Evolutionary conservation across 2,797 vertebrate genomes (phyloP), one percentile per base, ranked within the genome.

Genomic region (Potorous gilbertii): DNA sequence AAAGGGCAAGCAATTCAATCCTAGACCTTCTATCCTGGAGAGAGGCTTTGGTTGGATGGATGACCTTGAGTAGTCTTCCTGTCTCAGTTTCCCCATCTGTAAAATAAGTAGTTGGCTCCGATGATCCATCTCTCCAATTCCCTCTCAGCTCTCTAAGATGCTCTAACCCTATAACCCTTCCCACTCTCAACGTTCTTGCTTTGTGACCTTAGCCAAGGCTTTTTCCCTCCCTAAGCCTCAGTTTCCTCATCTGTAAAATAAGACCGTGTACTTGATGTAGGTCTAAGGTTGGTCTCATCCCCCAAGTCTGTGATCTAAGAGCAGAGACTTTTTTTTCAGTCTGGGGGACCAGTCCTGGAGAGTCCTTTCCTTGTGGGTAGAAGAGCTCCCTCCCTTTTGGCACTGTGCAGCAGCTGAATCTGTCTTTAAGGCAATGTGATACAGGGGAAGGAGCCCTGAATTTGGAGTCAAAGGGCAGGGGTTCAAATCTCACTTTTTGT

Each of bases 1-100:
- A n/a, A 34, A 40, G n/a, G 74, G 40, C 3, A 10, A 50, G 28
- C 24, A 4, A 81, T 87, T 50, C 74, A 97, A 96, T 97, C 95
- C 95, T 97, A 21, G 50, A 87, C n/a, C 94, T 95, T 55, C 55
- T 54, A 92, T 93, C 91, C 94, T 52, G 9, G 12, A 27, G 27
- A 91, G n/a, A 87, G 55, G 14, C n/a, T 50, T 87, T 50, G 74
- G 8, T 1, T 1, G 93, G 54, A 62, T 90, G n/a, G 34, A 8
- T 94, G 93, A 95, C 95, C 96, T 97, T 96, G 87, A 46, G 54
- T n/a, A 55, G 94, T 91, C 96, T 93, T 50, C 34, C 91, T 55
- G 2, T 50, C 90, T 92, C 13, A 18, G 29, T 18, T 6, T 14
- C 34, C 34, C 46, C 28, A 21, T 55, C 10, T 91, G 56, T 89